Conservation (phyloP, 2,797 vertebrate genomes). For the Periophthalmus magnuspinnatus region DNA sequence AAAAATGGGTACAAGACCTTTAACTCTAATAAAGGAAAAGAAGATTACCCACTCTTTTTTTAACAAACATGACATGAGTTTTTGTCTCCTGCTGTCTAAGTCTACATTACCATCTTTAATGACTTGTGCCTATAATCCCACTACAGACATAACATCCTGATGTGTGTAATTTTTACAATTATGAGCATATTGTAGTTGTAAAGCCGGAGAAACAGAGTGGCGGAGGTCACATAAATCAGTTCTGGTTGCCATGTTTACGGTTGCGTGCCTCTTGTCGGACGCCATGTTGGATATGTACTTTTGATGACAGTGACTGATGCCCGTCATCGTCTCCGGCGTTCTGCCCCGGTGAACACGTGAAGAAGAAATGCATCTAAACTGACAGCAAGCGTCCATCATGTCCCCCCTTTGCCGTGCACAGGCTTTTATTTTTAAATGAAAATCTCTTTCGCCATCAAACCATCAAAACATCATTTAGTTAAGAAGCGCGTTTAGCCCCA, state of each 20-base stretch:
- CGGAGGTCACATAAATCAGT: conserved; percentile 1
- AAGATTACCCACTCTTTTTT: too few relatives aligned
- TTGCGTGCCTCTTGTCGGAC: conserved; percentile 7
- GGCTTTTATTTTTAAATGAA: conserved; percentile 41
- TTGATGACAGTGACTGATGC: conserved; percentile 50
- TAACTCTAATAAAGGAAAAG: too few relatives aligned
- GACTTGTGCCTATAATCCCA: too few relatives aligned
- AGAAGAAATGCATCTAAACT: conserved; percentile 42
- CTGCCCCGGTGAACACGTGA: conserved; percentile 31
- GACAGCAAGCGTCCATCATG: conserved; percentile 51
- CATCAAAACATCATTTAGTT: conserved; percentile 24
- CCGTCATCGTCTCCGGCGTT: conserved; percentile 43
- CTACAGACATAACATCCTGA: too few relatives aligned
- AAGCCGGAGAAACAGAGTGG: not conserved
- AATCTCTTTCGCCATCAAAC: conserved; percentile 28
- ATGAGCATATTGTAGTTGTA: not conserved
- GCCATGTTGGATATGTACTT: conserved; percentile 9
- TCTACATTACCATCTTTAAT: too few relatives aligned
- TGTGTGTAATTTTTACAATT: not conserved
- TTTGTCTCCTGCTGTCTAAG: too few relatives aligned
- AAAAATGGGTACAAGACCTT: too few relatives aligned
- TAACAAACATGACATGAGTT: too few relatives aligned
- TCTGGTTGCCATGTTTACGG: not conserved
- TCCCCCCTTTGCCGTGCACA: conserved; percentile 7
- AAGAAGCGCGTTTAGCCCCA: conserved; percentile 29